Percentiles rank a stretch among this genome's conserved stretches.
phyloP scores from a whole-genome alignment of 2,113 vertebrate species.

The Ageneiosus marmoratus region DNA sequence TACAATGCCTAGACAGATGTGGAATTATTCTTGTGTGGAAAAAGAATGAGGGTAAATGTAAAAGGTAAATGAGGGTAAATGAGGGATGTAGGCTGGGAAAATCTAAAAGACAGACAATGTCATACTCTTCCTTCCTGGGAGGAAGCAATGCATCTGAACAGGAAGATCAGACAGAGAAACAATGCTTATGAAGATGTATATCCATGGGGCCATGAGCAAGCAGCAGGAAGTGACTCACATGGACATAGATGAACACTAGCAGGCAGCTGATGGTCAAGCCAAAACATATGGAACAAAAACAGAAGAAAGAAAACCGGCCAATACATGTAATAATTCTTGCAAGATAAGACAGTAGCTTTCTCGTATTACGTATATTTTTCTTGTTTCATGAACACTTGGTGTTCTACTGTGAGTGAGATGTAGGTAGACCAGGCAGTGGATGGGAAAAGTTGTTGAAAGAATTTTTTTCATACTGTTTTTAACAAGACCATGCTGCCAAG shows the following conservation, averaged over 20 bases:
- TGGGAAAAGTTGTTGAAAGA: not conserved
- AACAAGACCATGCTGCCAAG: not conserved
- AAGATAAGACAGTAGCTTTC: not conserved
- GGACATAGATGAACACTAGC: not conserved
- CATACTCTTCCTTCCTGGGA: conserved; percentile 46
- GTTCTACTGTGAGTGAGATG: not conserved
- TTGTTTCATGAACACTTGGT: not conserved
- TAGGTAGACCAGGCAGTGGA: too few species aligned
- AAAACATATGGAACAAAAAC: not conserved
- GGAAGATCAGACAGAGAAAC: conserved; percentile 3
- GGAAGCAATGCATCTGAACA: not conserved
- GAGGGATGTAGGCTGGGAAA: not conserved
- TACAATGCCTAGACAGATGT: not conserved
- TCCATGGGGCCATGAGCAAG: conserved; percentile 24
- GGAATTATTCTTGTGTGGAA: not conserved
- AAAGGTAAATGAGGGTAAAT: not conserved
- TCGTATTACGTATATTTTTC: not conserved
- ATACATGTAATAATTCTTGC: not conserved
- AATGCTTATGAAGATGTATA: conserved; percentile 31
- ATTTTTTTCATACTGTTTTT: not conserved
- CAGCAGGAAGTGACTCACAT: conserved; percentile 36
- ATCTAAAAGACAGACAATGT: conserved; percentile 25
- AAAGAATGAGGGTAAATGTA: too few species aligned
- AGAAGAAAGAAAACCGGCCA: not conserved
- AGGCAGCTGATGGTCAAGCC: not conserved